Percentiles rank a stretch among this genome's conserved stretches.
These are phyloP conservation scores for Linepithema humile DNA, from an alignment of 1,140 invertebrate species.

Conservation along the genomic window DNA sequence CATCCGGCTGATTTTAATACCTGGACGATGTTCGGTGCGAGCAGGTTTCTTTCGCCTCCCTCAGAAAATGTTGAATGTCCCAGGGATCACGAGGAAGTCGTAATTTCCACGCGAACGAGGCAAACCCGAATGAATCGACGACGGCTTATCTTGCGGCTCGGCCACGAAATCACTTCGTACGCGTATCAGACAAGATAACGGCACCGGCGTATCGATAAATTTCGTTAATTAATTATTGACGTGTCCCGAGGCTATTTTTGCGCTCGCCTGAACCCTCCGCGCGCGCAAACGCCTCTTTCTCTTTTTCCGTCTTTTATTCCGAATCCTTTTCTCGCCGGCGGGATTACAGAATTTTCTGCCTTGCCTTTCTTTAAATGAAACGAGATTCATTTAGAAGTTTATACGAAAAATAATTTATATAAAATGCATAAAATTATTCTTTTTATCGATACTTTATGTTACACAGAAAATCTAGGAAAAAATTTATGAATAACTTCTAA, in stretches of 20 bases:
- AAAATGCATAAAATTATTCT: neutral
- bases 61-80: conserved; percentile 68
- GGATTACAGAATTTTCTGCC: neutral
- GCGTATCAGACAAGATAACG: conserved; percentile 79
- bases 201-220: conserved; percentile 78
- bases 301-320: neutral
- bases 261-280: conserved; percentile 63
- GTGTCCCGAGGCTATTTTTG: conserved; percentile 76
- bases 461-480: too few species aligned
- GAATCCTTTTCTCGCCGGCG: neutral
- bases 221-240: conserved; percentile 82
- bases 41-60: conserved; percentile 30
- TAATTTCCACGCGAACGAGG: conserved; percentile 72
- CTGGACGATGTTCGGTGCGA: conserved; percentile 48
- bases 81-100: conserved; percentile 73
- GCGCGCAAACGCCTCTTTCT: conserved; percentile 63
- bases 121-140: conserved; percentile 70
- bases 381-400: neutral
- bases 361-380: neutral
- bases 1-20: conserved; percentile 63
- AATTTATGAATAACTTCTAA: too few species aligned
- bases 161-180: conserved; percentile 72
- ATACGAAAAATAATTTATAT: neutral
- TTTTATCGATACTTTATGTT: neutral
- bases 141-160: conserved; percentile 73